A percentile compares a stretch with the other conserved stretches of the same genome.
Conservation (phyloP, 2,113 vertebrate genomes). For the Notiomystis cincta region DNA sequence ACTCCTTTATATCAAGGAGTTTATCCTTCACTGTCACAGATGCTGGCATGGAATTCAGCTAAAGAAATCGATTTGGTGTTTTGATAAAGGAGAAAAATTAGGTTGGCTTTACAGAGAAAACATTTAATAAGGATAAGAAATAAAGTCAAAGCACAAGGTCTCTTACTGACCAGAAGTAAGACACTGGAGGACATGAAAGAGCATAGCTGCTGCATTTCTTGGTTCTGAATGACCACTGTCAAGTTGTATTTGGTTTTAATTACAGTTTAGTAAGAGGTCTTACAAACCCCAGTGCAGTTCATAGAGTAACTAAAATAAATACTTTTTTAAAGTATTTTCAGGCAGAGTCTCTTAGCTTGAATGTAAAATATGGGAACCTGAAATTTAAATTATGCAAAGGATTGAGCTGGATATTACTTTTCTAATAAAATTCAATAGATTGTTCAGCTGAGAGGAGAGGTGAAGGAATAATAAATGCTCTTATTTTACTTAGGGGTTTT, state of each 20-base stretch:
- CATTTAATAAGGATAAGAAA: constrained; percentile 18
- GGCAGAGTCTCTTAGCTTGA: background rate
- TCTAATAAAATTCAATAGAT: background rate
- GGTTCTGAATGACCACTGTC: background rate
- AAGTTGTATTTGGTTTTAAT: background rate
- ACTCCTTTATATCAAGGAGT: background rate
- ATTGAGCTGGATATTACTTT: background rate
- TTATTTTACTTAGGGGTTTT: background rate
- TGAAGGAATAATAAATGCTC: background rate
- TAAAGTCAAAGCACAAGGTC: background rate
- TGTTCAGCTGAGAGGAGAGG: background rate
- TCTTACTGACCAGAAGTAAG: background rate
- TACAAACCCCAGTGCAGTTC: background rate
- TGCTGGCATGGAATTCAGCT: background rate
- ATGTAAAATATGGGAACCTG: background rate
- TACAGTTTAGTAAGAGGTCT: background rate
- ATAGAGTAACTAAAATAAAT: background rate
- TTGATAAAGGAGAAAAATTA: constrained; percentile 28
- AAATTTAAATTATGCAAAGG: background rate
- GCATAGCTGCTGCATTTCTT: background rate
- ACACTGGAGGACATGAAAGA: background rate
- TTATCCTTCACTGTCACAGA: constrained; percentile 13
- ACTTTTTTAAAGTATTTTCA: background rate
- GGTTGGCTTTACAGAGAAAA: background rate
- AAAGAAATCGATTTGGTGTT: constrained; percentile 6